Evolutionary conservation across 2,888 invertebrate species (phyloP), one percentile per base, ranked within the genome.

Genomic region (Ectemnius continuus): DNA sequence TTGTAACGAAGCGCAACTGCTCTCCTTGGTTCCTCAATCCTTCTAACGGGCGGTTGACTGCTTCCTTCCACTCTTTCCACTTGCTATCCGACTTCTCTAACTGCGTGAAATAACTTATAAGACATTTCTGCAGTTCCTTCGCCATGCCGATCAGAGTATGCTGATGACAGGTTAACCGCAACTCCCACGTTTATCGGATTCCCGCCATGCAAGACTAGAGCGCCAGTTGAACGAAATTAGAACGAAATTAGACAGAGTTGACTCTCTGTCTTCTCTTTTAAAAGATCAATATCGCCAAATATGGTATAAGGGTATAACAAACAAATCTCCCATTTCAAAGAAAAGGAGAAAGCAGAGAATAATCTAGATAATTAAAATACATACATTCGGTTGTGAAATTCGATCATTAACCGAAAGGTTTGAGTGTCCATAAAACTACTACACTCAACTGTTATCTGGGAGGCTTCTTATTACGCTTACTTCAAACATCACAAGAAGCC

Each of bases 1-100:
- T 82, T 61, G 61, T 62, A 26, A 88, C 84, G 5, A 80, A 81
- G n/a, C 79, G 80, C n/a, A 88, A 74, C 60, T 88, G 87, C 66
- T 89, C 86, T 4, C 75, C 78, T 78, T 84, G 85, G 82, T 88
- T 88, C 63, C 71, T 81, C 36, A 89, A 64, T 14, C 72, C 83
- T 1, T 80, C 70, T 2, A 88, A 56, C 0, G 82, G 77, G 13
- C 66, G 68, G 60, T 72, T 75, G 0, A 77, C 71, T 16, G 52
- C 71, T 28, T 73, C 71, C 0, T 56, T 52, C 14, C 84, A 68
- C 65, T 86, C 84, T 20, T 77, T 79, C 83, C 85, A 86, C 36
- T 82, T 86, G 4, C 28, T 62, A 11, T 87, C 75, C 2, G 81
- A 68, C 28, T 71, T 84, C 36, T 79, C 79, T n/a, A 88, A 61